Evolutionary conservation across 1,140 invertebrate genomes (phyloP).

Genomic region (Polypedilum vanderplanki): DNA sequence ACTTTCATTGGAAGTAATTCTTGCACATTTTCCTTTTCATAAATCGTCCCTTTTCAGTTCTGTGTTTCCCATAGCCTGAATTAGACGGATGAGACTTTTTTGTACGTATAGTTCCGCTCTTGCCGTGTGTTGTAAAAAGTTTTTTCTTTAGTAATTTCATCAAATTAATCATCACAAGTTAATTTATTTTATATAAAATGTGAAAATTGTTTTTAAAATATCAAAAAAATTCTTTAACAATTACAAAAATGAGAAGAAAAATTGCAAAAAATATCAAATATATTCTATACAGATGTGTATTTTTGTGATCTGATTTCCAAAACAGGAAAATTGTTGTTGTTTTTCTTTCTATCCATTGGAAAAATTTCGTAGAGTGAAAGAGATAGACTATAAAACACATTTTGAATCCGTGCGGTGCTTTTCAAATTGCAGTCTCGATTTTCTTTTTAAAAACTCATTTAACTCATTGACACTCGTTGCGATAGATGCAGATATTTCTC

Average conservation of each 20-base stretch:
- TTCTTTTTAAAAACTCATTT: neutral
- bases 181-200: neutral
- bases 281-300: neutral
- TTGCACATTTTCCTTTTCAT: neutral
- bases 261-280: neutral
- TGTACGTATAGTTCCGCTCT: neutral
- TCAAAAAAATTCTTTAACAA: no score
- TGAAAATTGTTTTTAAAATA: no score
- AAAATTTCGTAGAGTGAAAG: neutral
- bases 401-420: constrained; percentile 9
- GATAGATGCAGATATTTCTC: neutral
- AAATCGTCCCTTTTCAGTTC: constrained; percentile 15
- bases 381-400: neutral
- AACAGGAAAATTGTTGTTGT: neutral
- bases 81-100: neutral
- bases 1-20: neutral
- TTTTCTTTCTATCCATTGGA: neutral
- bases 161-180: neutral
- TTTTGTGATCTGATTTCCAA: constrained; percentile 12
- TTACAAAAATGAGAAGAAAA: neutral
- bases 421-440: neutral
- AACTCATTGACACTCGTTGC: neutral
- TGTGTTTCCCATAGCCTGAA: constrained; percentile 10
- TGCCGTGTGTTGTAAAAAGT: neutral
- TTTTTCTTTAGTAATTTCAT: neutral